phyloP scores from a whole-genome alignment of 2,113 vertebrate species.

The Erinaceus europaeus region DNA sequence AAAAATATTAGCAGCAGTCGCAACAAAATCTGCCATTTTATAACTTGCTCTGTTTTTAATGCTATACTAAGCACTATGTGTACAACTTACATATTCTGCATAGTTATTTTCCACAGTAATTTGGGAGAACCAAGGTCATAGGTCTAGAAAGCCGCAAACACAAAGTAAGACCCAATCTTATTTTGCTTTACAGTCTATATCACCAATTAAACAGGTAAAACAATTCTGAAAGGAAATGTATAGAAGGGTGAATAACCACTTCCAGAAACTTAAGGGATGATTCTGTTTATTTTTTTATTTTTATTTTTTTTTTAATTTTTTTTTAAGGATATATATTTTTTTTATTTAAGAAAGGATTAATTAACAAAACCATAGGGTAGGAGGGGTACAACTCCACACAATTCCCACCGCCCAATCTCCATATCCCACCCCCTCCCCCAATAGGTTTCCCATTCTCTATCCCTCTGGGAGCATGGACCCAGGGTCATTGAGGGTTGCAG shows the following conservation, averaged over 20 bases:
- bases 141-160: neutral
- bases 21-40: neutral
- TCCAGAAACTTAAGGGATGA: neutral
- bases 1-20: neutral
- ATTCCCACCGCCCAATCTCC: no score
- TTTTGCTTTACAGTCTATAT: neutral
- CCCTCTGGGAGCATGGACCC: no score
- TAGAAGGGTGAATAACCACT: neutral
- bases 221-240: neutral
- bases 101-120: neutral
- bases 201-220: conserved; percentile 1
- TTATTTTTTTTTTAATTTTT: no score
- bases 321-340: no score
- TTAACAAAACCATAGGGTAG: no score
- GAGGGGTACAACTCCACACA: no score
- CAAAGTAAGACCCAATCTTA: neutral
- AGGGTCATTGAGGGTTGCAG: no score
- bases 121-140: neutral
- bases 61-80: neutral
- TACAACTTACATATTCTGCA: neutral
- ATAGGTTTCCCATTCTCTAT: no score
- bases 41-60: neutral
- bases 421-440: no score
- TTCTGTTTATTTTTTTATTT: no score
- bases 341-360: no score